Evolutionary conservation across 2,888 invertebrate species (phyloP).

Genomic region (Idaea dimidiata): DNA sequence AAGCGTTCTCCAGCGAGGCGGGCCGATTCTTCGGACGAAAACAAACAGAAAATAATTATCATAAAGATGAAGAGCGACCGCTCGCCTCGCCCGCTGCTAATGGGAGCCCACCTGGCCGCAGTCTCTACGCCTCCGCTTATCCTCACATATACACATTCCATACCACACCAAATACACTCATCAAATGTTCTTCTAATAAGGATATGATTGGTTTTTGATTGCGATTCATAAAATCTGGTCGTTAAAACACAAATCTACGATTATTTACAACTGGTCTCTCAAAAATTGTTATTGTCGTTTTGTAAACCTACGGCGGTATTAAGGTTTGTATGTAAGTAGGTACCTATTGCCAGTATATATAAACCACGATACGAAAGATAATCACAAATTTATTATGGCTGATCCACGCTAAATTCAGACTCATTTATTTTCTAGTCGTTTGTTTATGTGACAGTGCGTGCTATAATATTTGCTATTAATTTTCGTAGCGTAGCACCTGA

Average conservation of each 20-base stretch:
- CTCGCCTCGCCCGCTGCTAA: conserved; percentile 73
- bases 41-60: conserved; percentile 82
- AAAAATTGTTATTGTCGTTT: neutral
- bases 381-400: too few species aligned
- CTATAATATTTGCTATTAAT: neutral
- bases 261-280: neutral
- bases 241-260: conserved; percentile 4
- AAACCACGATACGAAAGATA: neutral
- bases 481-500: neutral
- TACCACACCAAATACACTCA: conserved; percentile 41
- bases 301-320: neutral
- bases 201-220: conserved; percentile 57
- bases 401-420: too few species aligned
- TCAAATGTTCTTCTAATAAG: conserved; percentile 45
- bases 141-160: conserved; percentile 10
- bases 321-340: neutral
- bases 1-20: conserved; percentile 75
- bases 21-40: conserved; percentile 79
- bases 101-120: conserved; percentile 73
- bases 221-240: conserved; percentile 36
- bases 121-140: conserved; percentile 38
- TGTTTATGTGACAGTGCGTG: neutral
- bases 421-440: neutral
- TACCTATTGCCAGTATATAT: neutral
- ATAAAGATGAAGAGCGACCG: conserved; percentile 81